These are phyloP conservation scores for Cryptomyrus ogoouensis DNA, from an alignment of 2,113 vertebrate genomes.

Conservation along the genomic window DNA sequence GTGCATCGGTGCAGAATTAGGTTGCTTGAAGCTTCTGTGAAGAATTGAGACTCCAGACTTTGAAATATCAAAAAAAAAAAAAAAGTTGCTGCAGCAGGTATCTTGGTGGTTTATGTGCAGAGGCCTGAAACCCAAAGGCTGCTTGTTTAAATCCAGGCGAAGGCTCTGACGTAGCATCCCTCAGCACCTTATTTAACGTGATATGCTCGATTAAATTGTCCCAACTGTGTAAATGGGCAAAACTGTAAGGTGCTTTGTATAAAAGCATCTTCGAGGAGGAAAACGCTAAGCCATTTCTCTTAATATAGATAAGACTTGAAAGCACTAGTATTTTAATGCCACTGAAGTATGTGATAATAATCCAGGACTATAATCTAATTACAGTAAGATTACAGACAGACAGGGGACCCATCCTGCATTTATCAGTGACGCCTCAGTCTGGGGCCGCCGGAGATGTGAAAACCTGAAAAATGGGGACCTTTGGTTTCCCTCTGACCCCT, in stretches of 20 bases:
- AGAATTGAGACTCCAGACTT: conserved; percentile 19
- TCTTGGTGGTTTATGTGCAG: not conserved
- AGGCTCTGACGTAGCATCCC: not conserved
- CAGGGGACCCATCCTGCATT: not conserved
- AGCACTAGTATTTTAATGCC: not conserved
- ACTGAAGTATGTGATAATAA: conserved; percentile 16
- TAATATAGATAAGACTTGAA: not conserved
- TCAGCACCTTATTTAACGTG: not conserved
- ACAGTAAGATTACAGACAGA: not conserved
- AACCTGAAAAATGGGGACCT: not conserved
- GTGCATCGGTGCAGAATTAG: conserved; percentile 12
- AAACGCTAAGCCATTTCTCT: not conserved
- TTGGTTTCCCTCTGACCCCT: not conserved
- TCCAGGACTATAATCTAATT: not conserved
- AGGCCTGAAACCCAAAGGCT: not conserved
- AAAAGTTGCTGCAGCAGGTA: conserved; percentile 3
- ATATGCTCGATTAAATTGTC: not conserved
- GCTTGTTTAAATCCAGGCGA: not conserved
- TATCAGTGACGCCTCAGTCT: not conserved
- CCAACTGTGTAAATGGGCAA: not conserved
- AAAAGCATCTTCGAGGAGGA: not conserved
- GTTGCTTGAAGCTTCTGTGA: conserved; percentile 6
- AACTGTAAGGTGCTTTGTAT: not conserved
- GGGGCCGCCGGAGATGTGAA: not conserved
- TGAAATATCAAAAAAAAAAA: conserved; percentile 24